Conservation (phyloP, 2,113 vertebrate genomes). For the Rhinoptilus africanus region DNA sequence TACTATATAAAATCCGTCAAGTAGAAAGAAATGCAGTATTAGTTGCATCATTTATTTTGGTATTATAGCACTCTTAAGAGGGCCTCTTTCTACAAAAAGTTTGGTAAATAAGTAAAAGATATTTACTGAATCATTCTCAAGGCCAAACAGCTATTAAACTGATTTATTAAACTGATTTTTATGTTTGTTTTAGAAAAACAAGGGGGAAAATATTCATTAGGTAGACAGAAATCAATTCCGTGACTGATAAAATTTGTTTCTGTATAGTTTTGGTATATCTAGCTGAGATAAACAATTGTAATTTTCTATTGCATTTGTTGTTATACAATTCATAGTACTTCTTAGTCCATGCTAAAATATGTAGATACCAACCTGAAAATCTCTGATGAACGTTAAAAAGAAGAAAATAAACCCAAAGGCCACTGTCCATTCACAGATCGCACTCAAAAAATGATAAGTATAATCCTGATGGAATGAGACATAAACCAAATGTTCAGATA, state of each 20-base stretch:
- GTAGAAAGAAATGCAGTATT: not conserved
- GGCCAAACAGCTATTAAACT: not conserved
- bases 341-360: not conserved
- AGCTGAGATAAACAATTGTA: not conserved
- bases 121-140: not conserved
- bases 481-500: not conserved
- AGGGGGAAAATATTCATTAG: not conserved
- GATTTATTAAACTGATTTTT: not conserved
- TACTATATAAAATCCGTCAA: not conserved
- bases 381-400: constrained; percentile 91
- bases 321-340: not conserved
- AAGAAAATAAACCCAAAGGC: constrained; percentile 92
- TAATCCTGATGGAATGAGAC: constrained; percentile 71
- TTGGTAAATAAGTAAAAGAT: not conserved
- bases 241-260: not conserved
- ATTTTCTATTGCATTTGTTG: not conserved
- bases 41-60: not conserved
- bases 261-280: not conserved
- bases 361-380: constrained; percentile 87
- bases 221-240: not conserved
- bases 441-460: constrained; percentile 78
- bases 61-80: not conserved
- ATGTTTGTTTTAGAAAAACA: not conserved
- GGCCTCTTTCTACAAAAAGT: not conserved
- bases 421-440: constrained; percentile 89